Base-by-base conservation (phyloP, 2,888 invertebrate species). In the Stenotaenia linearis region DNA sequence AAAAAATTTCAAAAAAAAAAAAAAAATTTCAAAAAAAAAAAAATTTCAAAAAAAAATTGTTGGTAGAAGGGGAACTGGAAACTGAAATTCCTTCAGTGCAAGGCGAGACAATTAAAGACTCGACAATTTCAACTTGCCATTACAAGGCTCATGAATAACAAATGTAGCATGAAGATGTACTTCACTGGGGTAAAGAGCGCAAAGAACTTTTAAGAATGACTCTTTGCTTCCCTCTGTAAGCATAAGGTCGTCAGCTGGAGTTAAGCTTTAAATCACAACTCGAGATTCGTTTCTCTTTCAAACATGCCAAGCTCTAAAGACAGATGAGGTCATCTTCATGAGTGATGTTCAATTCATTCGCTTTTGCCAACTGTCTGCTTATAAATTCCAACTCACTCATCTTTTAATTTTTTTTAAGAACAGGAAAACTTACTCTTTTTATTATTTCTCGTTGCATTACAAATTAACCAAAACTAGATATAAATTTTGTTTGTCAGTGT, bases 31-130 rank as follows among this genome's bases (percentile, higher is more conserved):
- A n/a, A n/a, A n/a, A n/a, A n/a, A n/a, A n/a, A n/a, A n/a, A n/a
- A 40, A 40, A 12, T 7, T n/a, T 28, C 10, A 69, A 12, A 28
- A 69, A 69, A 69, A 69, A 69, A 28, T 15, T 69, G 1, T 69
- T 28, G 7, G 69, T 10, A 4, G 12, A 12, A 69, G 1, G 25
- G 25, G 25, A 69, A 25, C 12, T 25, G 15, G 7, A 25, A 25
- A 12, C 25, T 10, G 25, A 69, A 69, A 69, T 69, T 69, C 69
- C 69, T 69, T 69, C 25, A n/a, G 12, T 15, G 69, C 69, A 69
- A 69, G 69, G 69, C 69, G 69, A 69, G 69, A 69, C 69, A 69
- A 69, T 69, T 69, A 69, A 69, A 28, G 69, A 69, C 25, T 69
- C n/a, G 69, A 69, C 69, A 69, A 69, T 69, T 69, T 69, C 69